Evolutionary conservation across 2,797 vertebrate genomes (phyloP).

Genomic region (Carapus acus): DNA sequence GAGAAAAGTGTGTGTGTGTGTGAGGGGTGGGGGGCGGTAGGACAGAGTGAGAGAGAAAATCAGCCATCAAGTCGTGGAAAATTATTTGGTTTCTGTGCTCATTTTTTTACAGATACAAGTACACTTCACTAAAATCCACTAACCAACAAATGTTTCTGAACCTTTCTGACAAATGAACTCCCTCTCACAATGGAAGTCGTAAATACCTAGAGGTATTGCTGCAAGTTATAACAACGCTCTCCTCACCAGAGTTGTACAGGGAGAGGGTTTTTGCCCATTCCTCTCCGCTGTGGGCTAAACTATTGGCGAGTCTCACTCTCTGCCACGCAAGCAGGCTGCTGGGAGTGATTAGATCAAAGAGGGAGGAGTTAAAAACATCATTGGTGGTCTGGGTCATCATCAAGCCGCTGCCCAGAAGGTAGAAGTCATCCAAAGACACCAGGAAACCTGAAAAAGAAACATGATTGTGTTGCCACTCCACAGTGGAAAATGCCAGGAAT

Average conservation of each 20-base stretch:
- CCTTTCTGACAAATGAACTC: no score
- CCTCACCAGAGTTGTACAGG: conserved; percentile 81
- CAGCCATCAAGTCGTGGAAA: no score
- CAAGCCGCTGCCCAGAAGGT: conserved; percentile 76
- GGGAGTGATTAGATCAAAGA: conserved; percentile 70
- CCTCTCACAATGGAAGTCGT: no score
- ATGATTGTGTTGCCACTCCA: no score
- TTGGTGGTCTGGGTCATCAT: conserved; percentile 91
- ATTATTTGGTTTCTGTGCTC: no score
- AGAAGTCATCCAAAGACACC: conserved; percentile 89
- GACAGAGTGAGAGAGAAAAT: no score
- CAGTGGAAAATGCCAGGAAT: no score
- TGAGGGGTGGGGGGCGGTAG: no score
- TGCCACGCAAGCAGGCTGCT: conserved; percentile 85
- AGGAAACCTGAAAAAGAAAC: conserved; percentile 75
- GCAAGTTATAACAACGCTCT: not conserved
- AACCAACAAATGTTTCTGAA: no score
- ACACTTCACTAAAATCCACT: no score
- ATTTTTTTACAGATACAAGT: not conserved
- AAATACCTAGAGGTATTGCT: no score
- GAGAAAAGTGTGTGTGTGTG: no score
- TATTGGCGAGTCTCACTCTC: conserved; percentile 84
- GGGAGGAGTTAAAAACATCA: conserved; percentile 76
- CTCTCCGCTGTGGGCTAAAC: conserved; percentile 77
- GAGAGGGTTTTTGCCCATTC: conserved; percentile 83